phyloP scores from a whole-genome alignment of 2,797 vertebrate species.

The Acanthurus tractus region DNA sequence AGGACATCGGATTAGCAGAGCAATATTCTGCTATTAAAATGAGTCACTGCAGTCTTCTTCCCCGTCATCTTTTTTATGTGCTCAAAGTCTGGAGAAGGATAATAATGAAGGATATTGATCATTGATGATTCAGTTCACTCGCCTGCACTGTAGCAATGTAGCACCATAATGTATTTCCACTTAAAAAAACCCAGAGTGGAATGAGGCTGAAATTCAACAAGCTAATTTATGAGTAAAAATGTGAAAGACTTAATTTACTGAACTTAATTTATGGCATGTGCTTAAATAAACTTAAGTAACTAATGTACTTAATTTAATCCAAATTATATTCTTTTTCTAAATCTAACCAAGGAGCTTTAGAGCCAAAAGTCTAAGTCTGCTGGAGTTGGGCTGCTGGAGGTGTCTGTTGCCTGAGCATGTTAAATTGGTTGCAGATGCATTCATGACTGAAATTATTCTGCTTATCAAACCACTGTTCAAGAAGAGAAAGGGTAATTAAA shows the following conservation, averaged over 20 bases:
- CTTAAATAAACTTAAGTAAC: no score
- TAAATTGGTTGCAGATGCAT: no score
- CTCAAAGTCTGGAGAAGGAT: slow-evolving; percentile 9
- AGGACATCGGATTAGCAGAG: slow-evolving; percentile 52
- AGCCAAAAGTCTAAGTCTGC: no score
- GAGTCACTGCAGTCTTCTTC: slow-evolving; percentile 26
- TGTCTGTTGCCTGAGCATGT: no score
- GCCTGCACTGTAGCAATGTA: background rate
- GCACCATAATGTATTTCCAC: background rate
- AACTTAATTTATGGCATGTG: no score
- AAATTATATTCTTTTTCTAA: no score
- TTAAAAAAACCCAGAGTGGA: slow-evolving; percentile 3
- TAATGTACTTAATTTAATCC: no score
- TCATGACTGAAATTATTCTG: no score
- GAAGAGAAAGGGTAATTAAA: no score
- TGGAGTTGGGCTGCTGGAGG: no score
- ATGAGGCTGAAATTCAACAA: slow-evolving; percentile 1
- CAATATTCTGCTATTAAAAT: slow-evolving; percentile 52
- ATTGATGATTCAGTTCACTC: slow-evolving; percentile 15
- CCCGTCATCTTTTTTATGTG: slow-evolving; percentile 14
- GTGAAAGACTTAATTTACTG: background rate
- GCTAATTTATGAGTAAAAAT: background rate
- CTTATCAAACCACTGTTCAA: no score
- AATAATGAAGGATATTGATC: slow-evolving; percentile 31
- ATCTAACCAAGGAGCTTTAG: no score